phyloP scores from a whole-genome alignment of 1,140 invertebrate species.

The Pollicipes pollicipes region DNA sequence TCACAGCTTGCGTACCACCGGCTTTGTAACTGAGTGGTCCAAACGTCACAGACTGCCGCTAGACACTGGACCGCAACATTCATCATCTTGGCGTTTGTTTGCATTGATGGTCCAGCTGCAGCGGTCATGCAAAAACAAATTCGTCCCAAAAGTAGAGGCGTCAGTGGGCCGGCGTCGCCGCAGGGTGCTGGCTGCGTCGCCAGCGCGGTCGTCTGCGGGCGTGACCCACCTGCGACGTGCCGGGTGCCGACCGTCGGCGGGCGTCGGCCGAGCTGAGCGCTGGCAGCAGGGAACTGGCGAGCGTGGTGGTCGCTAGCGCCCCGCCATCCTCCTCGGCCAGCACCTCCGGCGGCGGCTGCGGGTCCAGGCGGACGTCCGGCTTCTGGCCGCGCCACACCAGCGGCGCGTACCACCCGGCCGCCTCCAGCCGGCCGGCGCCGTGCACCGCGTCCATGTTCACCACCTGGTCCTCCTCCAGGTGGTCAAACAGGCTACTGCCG shows the following conservation, averaged over 20 bases:
- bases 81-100: too few species aligned
- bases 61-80: too few species aligned
- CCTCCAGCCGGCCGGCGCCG: neutral
- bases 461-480: neutral
- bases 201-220: too few species aligned
- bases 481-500: neutral
- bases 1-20: too few species aligned
- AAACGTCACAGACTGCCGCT: too few species aligned
- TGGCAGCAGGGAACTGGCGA: neutral
- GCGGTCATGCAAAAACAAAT: too few species aligned
- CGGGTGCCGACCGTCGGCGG: neutral
- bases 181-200: too few species aligned
- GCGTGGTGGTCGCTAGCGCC: neutral
- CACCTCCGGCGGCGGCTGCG: neutral
- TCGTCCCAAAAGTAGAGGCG: too few species aligned
- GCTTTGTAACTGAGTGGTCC: too few species aligned
- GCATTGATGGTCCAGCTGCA: too few species aligned
- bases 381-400: neutral
- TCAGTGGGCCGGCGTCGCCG: too few species aligned
- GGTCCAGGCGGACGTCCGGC: neutral
- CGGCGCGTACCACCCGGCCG: neutral
- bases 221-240: too few species aligned
- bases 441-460: neutral
- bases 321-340: neutral
- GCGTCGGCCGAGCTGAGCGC: neutral